Evolutionary conservation across 2,797 vertebrate species (phyloP).

Genomic region (Microchirus variegatus): DNA sequence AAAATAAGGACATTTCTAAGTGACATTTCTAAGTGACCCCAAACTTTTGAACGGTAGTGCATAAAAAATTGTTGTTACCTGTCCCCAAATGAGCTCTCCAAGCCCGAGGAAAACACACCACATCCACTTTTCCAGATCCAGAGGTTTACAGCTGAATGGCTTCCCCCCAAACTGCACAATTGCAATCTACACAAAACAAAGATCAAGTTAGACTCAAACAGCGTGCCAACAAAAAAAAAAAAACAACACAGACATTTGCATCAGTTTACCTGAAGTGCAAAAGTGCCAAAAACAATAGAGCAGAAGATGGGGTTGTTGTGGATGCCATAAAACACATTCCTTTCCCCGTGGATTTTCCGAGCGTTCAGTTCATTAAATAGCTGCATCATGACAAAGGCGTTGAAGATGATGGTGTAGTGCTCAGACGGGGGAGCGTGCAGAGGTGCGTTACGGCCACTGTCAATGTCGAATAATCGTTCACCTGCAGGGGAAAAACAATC

Average conservation of each 20-base stretch:
- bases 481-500: constrained; percentile 73
- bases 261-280: constrained; percentile 89
- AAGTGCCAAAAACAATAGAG: constrained; percentile 95
- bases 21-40: too few species aligned
- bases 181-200: constrained; percentile 84
- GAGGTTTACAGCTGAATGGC: constrained; percentile 95
- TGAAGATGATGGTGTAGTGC: constrained; percentile 99
- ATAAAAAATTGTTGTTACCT: constrained; percentile 83
- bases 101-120: constrained; percentile 98
- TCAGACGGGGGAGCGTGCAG: constrained; percentile 96
- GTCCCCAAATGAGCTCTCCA: constrained; percentile 98
- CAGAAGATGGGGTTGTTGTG: constrained; percentile 98
- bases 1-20: too few species aligned
- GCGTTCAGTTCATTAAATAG: constrained; percentile 99
- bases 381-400: constrained; percentile 99
- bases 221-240: neutral
- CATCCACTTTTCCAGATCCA: constrained; percentile 97
- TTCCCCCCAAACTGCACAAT: constrained; percentile 98
- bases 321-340: constrained; percentile 97
- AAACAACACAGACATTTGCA: neutral
- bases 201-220: neutral
- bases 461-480: constrained; percentile 95
- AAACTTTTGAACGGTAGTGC: too few species aligned
- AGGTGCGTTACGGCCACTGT: constrained; percentile 93
- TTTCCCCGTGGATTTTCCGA: constrained; percentile 97